A percentile compares a stretch with the other conserved stretches of the same genome.
These are phyloP conservation scores for Tringa solitaria DNA, from an alignment of 2,113 vertebrate species.

Conservation along the genomic window DNA sequence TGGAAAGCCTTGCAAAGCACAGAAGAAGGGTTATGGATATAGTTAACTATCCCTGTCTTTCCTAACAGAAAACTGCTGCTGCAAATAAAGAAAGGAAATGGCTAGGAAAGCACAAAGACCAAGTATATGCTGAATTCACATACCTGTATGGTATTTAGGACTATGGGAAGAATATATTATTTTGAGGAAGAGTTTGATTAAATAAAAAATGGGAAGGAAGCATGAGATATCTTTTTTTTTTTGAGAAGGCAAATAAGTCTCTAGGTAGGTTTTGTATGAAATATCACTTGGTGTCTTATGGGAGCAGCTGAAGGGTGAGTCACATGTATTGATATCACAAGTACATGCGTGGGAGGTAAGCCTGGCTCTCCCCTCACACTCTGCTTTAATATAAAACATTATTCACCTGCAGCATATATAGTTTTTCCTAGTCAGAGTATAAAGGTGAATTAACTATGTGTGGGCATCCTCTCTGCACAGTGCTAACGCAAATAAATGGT, in stretches of 20 bases:
- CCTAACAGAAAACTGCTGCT: not conserved
- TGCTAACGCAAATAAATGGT: not conserved
- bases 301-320: conserved; percentile 30
- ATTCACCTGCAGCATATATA: not conserved
- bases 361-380: not conserved
- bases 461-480: not conserved
- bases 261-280: not conserved
- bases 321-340: conserved; percentile 23
- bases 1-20: not conserved
- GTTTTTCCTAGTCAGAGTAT: not conserved
- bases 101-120: not conserved
- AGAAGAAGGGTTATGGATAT: not conserved
- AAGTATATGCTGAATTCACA: not conserved
- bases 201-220: not conserved
- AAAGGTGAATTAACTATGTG: not conserved
- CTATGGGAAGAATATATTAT: not conserved
- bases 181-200: not conserved
- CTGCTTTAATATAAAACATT: conserved; percentile 39
- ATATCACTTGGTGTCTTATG: not conserved
- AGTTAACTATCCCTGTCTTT: not conserved
- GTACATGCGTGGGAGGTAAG: conserved; percentile 1
- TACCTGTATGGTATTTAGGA: not conserved
- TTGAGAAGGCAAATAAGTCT: not conserved
- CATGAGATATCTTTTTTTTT: not conserved
- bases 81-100: not conserved